Conservation (phyloP, 92 coral and sea anemone genomes). For the Palythoa grandis region DNA sequence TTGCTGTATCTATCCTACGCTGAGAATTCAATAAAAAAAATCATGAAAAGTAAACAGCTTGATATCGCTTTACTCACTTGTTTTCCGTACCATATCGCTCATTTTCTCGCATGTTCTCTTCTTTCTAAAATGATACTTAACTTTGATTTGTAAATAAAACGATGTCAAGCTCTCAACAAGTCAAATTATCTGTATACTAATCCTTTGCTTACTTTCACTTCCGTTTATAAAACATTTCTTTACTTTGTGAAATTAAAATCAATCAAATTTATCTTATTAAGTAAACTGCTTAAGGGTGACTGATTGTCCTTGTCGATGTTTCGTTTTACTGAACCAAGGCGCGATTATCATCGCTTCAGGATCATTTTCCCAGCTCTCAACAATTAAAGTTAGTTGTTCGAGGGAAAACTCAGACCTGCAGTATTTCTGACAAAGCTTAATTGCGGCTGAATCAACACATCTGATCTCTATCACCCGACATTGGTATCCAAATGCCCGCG, state of each 20-base stretch:
- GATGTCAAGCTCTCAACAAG: too few species aligned
- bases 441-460: constrained; percentile 53
- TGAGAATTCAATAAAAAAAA: too few species aligned
- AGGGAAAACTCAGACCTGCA: constrained; percentile 41
- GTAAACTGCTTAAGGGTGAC: constrained; percentile 14
- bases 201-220: neutral
- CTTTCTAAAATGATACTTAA: too few species aligned
- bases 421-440: constrained; percentile 56
- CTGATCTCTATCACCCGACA: constrained; percentile 68
- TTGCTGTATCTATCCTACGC: too few species aligned
- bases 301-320: constrained; percentile 3
- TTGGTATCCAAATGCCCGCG: constrained; percentile 64
- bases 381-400: constrained; percentile 56
- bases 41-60: too few species aligned
- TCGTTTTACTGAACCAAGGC: constrained; percentile 77
- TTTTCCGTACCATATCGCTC: too few species aligned
- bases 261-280: neutral
- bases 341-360: constrained; percentile 50
- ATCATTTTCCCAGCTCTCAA: constrained; percentile 73
- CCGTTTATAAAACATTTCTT: neutral
- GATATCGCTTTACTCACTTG: too few species aligned
- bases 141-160: too few species aligned
- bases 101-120: too few species aligned
- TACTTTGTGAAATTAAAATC: neutral
- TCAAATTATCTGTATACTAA: too few species aligned